These are phyloP conservation scores for Rhea pennata DNA, from an alignment of 2,113 vertebrate genomes.

Conservation along the genomic window DNA sequence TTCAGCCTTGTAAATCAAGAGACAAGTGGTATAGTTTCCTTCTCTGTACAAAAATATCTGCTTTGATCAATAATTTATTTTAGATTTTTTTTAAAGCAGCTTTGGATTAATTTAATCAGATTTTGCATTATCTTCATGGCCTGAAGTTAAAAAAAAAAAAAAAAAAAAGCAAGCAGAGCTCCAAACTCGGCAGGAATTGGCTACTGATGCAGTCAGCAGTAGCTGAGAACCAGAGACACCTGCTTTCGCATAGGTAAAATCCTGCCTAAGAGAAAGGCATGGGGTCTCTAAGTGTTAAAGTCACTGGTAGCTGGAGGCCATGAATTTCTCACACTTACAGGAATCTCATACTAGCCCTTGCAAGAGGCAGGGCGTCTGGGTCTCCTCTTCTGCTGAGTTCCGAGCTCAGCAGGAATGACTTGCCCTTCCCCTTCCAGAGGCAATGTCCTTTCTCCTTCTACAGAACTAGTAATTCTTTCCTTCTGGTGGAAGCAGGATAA, in stretches of 20 bases:
- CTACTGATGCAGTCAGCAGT: neutral
- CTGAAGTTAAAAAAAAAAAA: neutral
- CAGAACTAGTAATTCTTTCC: neutral
- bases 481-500: neutral
- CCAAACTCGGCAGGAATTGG: neutral
- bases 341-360: rapidly evolving
- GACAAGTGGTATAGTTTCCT: neutral
- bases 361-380: neutral
- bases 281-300: neutral
- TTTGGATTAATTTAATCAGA: neutral
- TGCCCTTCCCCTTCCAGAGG: neutral
- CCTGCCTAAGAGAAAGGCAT: neutral
- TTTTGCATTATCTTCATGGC: neutral
- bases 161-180: neutral
- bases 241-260: neutral
- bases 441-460: neutral
- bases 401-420: neutral
- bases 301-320: neutral
- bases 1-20: neutral
- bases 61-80: neutral
- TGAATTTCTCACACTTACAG: neutral
- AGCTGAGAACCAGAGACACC: neutral
- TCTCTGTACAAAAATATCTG: neutral
- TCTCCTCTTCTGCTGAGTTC: neutral
- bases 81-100: neutral